A percentile compares a stretch with the other conserved stretches of the same genome.
These are phyloP conservation scores for Drosophila orosa DNA, from an alignment of 1,140 invertebrate species.

Conservation along the genomic window DNA sequence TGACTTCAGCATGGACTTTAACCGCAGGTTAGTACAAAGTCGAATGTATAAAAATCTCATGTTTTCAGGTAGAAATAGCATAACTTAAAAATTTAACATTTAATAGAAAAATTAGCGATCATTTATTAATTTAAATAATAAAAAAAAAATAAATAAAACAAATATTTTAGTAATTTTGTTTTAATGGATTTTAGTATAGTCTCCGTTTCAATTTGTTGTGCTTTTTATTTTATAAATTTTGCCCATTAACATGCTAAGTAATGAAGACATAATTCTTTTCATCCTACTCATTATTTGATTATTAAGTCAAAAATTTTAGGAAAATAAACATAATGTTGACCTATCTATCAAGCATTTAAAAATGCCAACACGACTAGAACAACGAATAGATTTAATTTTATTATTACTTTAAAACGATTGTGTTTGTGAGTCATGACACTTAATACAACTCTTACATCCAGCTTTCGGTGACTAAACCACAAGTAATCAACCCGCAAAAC, in stretches of 20 bases:
- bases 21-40: not conserved
- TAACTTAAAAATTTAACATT: too few relatives aligned
- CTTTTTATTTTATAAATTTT: too few relatives aligned
- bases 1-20: not conserved
- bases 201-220: too few relatives aligned
- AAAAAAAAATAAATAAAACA: too few relatives aligned
- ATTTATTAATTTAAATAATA: too few relatives aligned
- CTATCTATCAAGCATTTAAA: not conserved
- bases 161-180: too few relatives aligned
- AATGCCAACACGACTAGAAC: too few relatives aligned
- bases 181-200: too few relatives aligned
- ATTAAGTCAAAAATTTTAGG: not conserved
- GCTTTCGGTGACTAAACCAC: not conserved
- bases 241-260: too few relatives aligned
- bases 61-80: not conserved
- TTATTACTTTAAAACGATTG: not conserved
- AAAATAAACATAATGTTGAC: not conserved
- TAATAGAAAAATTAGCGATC: too few relatives aligned
- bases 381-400: not conserved
- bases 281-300: too few relatives aligned
- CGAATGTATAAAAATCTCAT: not conserved
- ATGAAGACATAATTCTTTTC: too few relatives aligned
- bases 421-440: not conserved
- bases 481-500: not conserved
- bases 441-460: not conserved